phyloP scores from a whole-genome alignment of 2,113 vertebrate genomes.

The Corvus cornix region DNA sequence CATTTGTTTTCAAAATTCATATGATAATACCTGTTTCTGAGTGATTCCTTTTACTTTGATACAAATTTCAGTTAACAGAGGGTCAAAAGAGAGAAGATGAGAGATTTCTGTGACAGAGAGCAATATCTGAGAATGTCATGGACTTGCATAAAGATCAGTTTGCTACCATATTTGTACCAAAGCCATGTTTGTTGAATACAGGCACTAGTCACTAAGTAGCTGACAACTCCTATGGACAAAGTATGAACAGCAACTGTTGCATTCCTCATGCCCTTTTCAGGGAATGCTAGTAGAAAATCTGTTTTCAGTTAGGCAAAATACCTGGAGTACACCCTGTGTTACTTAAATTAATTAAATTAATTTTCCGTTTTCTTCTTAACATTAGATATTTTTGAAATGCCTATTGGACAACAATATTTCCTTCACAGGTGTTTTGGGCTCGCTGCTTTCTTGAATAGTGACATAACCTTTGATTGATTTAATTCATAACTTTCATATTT shows the following conservation, averaged over 20 bases:
- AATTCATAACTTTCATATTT: not conserved
- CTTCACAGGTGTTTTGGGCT: not conserved
- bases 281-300: not conserved
- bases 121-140: not conserved
- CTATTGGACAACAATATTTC: not conserved
- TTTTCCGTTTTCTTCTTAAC: not conserved
- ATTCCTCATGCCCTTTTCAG: not conserved
- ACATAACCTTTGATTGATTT: not conserved
- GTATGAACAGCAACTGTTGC: not conserved
- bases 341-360: not conserved
- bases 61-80: not conserved
- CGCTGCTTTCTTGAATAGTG: not conserved
- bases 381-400: not conserved
- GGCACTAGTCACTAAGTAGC: not conserved
- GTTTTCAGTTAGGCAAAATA: not conserved
- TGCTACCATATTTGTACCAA: not conserved
- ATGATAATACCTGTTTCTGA: not conserved
- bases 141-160: not conserved
- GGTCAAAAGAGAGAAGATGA: not conserved
- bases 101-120: not conserved
- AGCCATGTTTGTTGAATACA: not conserved
- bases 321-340: not conserved
- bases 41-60: not conserved
- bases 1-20: not conserved
- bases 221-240: not conserved